Evolutionary conservation across 2,888 invertebrate species (phyloP), one percentile per base, ranked within the genome.

Genomic region (Philhelius pedissequus): DNA sequence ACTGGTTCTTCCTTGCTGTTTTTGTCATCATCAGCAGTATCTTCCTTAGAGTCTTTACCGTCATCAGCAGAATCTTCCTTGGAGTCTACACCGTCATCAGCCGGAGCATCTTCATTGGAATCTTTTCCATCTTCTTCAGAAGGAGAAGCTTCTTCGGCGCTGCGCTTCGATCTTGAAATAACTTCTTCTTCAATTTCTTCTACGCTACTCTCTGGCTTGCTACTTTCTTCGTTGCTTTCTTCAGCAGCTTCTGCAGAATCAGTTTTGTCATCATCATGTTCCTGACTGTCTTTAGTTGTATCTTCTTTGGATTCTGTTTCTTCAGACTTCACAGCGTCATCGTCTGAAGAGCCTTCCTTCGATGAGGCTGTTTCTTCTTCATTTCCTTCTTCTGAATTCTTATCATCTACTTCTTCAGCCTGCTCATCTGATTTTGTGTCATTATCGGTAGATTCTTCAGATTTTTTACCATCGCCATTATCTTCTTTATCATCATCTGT

Each of bases 201-300:
- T n/a, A 88, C 88, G 60, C 90, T 91, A 82, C 90, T 90, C 11
- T 89, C 90, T 81, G 88, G 89, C 79, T 89, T 89, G 45, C 89
- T 89, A 58, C 88, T 87, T 50, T 86, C 69, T 81, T 60, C 45
- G 13, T 45, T 64, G 30, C 43, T 64, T 48, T 90, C 90, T 74
- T 87, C 88, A 69, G 89, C 90, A 62, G 89, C 87, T 13, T 88
- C 89, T 87, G 35, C 54, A 9, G 80, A 75, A 35, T 81, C 64
- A 32, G 43, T 38, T 25, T 83, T 48, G 9, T 71, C 66, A 1
- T 69, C 76, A 20, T 76, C 86, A 13, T 88, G 90, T 88, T 90
- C 90, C 87, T 92, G 88, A 86, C 92, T 92, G 88, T 93, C 93
- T 69, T 93, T 89, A 11, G 90, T 88, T 92, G 88, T 90, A 74